Percentiles rank a stretch among this genome's conserved stretches.
phyloP scores from a whole-genome alignment of 2,113 vertebrate genomes.

The Takifugu flavidus region DNA sequence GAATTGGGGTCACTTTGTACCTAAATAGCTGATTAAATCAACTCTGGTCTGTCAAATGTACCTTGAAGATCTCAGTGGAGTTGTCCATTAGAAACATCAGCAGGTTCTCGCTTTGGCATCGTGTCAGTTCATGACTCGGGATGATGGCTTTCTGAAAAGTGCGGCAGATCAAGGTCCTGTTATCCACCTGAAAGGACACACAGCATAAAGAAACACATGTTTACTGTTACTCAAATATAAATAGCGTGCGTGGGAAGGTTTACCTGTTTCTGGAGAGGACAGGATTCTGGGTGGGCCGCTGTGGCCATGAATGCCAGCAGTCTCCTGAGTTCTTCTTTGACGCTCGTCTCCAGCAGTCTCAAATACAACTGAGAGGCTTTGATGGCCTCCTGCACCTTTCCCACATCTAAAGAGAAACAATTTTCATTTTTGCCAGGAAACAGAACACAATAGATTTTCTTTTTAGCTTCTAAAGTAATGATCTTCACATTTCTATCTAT shows the following conservation, averaged over 20 bases:
- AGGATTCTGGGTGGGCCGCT: slow-evolving; percentile 67
- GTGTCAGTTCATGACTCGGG: slow-evolving; percentile 72
- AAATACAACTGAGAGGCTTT: slow-evolving; percentile 80
- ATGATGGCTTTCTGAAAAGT: slow-evolving; percentile 79
- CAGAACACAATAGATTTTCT: neutral
- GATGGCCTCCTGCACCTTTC: slow-evolving; percentile 71
- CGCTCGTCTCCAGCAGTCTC: slow-evolving; percentile 69
- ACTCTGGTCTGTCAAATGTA: slow-evolving; percentile 31
- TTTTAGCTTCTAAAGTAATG: neutral
- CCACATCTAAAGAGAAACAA: slow-evolving; percentile 61
- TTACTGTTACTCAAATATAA: neutral
- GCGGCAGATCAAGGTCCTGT: slow-evolving; percentile 74
- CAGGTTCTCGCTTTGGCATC: slow-evolving; percentile 72
- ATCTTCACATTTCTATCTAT: neutral
- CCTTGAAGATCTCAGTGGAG: slow-evolving; percentile 78
- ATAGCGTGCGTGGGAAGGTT: neutral
- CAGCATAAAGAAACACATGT: neutral
- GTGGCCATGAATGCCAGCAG: slow-evolving; percentile 76
- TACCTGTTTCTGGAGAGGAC: slow-evolving; percentile 81
- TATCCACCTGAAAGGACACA: slow-evolving; percentile 72
- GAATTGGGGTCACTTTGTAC: too few species aligned
- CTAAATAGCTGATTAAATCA: too few species aligned
- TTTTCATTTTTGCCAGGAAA: slow-evolving; percentile 2
- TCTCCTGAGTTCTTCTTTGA: slow-evolving; percentile 75
- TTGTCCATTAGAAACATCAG: slow-evolving; percentile 80